phyloP scores from a whole-genome alignment of 2,113 vertebrate genomes.

The Lonchura striata region DNA sequence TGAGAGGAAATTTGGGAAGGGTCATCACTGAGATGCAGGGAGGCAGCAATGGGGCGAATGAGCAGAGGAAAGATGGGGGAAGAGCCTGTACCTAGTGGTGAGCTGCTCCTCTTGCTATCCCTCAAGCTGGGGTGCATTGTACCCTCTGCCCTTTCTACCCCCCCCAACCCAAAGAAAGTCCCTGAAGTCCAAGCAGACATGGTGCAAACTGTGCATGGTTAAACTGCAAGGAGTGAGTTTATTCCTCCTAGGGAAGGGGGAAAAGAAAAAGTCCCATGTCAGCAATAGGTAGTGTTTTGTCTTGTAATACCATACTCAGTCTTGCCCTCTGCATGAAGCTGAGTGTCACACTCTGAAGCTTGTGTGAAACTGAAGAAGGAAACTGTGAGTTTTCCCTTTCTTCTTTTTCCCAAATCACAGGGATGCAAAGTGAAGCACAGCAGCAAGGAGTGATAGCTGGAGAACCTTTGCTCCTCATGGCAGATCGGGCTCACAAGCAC shows the following conservation, averaged over 20 bases:
- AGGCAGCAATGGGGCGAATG: not conserved
- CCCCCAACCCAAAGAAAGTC: not conserved
- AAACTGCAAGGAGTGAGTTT: not conserved
- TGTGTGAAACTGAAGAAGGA: not conserved
- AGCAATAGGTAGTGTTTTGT: not conserved
- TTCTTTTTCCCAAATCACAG: not conserved
- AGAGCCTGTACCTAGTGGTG: not conserved
- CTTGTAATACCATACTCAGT: not conserved
- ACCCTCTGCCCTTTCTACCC: not conserved
- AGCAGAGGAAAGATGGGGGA: not conserved
- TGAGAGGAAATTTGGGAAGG: not conserved
- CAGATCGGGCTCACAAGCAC: not conserved
- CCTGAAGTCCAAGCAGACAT: accelerated
- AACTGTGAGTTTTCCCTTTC: not conserved
- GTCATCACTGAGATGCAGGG: not conserved
- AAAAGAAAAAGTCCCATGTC: accelerated
- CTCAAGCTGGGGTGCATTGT: not conserved
- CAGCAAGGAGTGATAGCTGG: not conserved
- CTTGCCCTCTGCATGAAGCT: not conserved
- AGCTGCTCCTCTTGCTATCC: not conserved
- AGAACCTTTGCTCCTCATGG: not conserved
- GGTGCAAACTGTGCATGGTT: not conserved
- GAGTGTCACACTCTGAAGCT: not conserved
- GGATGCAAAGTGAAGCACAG: not conserved
- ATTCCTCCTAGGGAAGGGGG: accelerated